Conservation (phyloP, 2,113 vertebrate species). For the Pao palembangensis region DNA sequence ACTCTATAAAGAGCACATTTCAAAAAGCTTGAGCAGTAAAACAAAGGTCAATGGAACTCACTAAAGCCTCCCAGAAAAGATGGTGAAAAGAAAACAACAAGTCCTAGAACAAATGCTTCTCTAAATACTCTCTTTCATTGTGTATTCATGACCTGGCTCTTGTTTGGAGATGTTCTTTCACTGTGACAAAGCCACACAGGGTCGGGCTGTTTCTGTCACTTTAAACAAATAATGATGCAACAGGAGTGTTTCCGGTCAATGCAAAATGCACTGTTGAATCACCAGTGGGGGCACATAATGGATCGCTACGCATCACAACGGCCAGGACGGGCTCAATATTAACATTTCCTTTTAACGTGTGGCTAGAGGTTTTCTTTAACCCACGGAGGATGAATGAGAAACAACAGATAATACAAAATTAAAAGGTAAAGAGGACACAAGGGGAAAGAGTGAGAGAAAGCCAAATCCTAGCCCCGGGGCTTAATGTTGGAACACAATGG, state of each 20-base stretch:
- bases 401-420: constrained; percentile 78
- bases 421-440: constrained; percentile 82
- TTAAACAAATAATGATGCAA: constrained; percentile 74
- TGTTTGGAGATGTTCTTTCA: constrained; percentile 69
- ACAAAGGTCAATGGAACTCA: constrained; percentile 24
- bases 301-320: constrained; percentile 73
- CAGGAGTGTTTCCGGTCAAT: constrained; percentile 65
- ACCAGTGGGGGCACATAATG: constrained; percentile 56
- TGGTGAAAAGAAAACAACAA: constrained; percentile 30
- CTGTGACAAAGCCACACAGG: constrained; percentile 60
- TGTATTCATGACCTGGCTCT: constrained; percentile 62
- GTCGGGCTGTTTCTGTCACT: constrained; percentile 64
- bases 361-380: constrained; percentile 75
- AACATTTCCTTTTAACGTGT: constrained; percentile 76
- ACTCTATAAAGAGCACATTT: not conserved
- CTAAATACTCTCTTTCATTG: constrained; percentile 49
- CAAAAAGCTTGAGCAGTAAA: not conserved
- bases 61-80: constrained; percentile 22
- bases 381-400: constrained; percentile 71
- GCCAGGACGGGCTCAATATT: constrained; percentile 74
- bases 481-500: constrained; percentile 86
- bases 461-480: constrained; percentile 88
- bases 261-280: constrained; percentile 59
- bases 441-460: constrained; percentile 69
- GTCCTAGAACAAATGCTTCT: constrained; percentile 46